Evolutionary conservation across 1,140 invertebrate species (phyloP), one percentile per base, ranked within the genome.

Genomic region (Sinonovacula constricta): DNA sequence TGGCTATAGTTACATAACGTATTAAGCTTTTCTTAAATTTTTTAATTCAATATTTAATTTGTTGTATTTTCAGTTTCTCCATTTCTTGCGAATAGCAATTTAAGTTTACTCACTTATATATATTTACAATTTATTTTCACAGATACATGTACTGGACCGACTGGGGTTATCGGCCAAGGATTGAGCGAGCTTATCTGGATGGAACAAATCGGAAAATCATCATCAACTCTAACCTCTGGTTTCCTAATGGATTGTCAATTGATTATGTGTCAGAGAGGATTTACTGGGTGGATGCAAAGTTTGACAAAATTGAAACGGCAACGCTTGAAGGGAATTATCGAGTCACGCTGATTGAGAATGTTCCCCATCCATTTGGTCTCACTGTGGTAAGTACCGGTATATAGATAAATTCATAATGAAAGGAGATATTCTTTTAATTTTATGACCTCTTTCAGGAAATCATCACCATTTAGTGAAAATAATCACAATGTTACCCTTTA

Each of bases 261-360:
- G 98, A 99, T 91, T 99, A 97, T 88, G 96, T 98, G n/a, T 97
- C 98, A n/a, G 93, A 94, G 31, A 96, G 97, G 93, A 90, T 99
- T 0, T 99, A 99, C 87, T 99, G 98, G 98, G 98, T 97, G 0
- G 98, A 99, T 91, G 98, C 98, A 0, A 97, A 92, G 98, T 86
- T 87, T 33, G 90, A 91, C 82, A 89, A 98, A 90, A 99, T 99
- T 76, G 98, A 99, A 92, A 92, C 97, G 15, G 95, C 97, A 0
- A 95, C 96, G 89, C 90, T 99, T 15, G 95, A 98, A 89, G 98
- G 98, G 4, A 94, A 93, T 22, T 92, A 93, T 77, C 86, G 94
- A 85, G 92, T 87, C 10, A 82, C 94, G 1, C 88, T 96, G 59
- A 92, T 94, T 18, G 93, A 94, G 81, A 92, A 94, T 0, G 98